Conservation (phyloP, 2,797 vertebrate species). For the Peromyscus eremicus region DNA sequence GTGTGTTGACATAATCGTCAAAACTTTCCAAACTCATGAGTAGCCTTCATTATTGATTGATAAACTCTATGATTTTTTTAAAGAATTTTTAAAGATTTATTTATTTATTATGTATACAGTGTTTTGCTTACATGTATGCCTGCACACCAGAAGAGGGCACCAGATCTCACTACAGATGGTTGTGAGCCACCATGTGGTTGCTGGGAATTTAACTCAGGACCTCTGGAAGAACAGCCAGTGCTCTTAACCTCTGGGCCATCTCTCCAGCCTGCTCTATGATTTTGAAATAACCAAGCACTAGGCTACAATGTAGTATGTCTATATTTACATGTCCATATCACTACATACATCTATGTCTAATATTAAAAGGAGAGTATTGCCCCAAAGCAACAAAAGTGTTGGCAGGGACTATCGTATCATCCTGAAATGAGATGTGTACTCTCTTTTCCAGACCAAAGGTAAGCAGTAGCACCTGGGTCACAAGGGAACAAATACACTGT, state of each 20-base stretch:
- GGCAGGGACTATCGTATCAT: background rate
- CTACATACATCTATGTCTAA: background rate
- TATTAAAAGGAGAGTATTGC: background rate
- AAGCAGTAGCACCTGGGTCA: background rate
- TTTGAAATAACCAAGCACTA: background rate
- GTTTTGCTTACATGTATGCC: background rate
- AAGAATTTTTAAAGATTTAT: background rate
- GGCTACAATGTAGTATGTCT: background rate
- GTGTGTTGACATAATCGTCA: background rate
- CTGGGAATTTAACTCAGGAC: background rate
- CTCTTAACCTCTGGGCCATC: background rate
- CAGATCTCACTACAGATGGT: background rate
- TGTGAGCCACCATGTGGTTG: background rate
- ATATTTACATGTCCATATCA: too few relatives aligned
- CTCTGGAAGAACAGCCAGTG: background rate
- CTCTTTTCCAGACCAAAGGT: background rate
- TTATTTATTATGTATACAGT: background rate
- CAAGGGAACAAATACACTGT: too few relatives aligned
- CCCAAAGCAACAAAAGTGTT: background rate
- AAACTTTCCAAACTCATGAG: background rate
- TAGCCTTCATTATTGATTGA: background rate
- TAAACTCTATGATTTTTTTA: background rate
- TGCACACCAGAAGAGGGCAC: background rate
- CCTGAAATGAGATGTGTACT: background rate
- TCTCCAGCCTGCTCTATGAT: background rate